Evolutionary conservation across 2,888 invertebrate species (phyloP).

Genomic region (Drosophila kuntzei): DNA sequence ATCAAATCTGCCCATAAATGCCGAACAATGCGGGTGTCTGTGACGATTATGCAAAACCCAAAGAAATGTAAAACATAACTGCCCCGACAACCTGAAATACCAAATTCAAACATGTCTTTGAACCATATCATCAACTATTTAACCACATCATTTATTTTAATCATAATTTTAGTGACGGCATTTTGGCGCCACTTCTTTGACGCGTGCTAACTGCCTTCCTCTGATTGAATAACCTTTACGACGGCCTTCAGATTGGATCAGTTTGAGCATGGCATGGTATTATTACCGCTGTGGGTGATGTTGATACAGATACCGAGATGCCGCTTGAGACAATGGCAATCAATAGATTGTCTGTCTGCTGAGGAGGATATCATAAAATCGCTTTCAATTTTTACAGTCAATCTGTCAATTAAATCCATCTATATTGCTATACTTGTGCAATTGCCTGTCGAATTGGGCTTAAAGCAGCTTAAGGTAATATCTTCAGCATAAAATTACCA

Average conservation of each 20-base stretch:
- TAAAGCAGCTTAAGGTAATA: conserved; percentile 2
- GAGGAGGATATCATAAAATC: conserved; percentile 25
- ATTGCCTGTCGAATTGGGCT: background rate
- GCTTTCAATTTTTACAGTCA: conserved; percentile 12
- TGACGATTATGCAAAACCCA: conserved; percentile 68
- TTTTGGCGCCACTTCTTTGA: conserved; percentile 65
- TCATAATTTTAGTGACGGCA: conserved; percentile 52
- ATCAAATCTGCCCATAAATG: conserved; percentile 53
- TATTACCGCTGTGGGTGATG: conserved; percentile 44
- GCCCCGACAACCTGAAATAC: conserved; percentile 24
- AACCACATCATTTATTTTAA: conserved; percentile 45
- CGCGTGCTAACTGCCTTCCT: conserved; percentile 55
- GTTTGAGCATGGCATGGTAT: conserved; percentile 1
- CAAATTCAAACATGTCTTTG: conserved; percentile 18
- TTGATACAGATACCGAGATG: conserved; percentile 33
- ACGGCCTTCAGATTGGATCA: conserved; percentile 30
- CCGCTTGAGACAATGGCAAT: conserved; percentile 5
- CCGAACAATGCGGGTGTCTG: conserved; percentile 73
- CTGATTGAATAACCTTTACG: conserved; percentile 40
- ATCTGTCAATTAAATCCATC: conserved; percentile 2
- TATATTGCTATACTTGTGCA: background rate
- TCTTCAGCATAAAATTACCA: background rate
- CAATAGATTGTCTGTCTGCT: conserved; percentile 34
- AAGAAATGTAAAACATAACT: background rate
- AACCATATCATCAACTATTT: conserved; percentile 27